Percentiles rank a stretch among this genome's conserved stretches.
These are phyloP conservation scores for Nothobranchius kuhntae DNA, from an alignment of 2,113 vertebrate species.

Conservation along the genomic window DNA sequence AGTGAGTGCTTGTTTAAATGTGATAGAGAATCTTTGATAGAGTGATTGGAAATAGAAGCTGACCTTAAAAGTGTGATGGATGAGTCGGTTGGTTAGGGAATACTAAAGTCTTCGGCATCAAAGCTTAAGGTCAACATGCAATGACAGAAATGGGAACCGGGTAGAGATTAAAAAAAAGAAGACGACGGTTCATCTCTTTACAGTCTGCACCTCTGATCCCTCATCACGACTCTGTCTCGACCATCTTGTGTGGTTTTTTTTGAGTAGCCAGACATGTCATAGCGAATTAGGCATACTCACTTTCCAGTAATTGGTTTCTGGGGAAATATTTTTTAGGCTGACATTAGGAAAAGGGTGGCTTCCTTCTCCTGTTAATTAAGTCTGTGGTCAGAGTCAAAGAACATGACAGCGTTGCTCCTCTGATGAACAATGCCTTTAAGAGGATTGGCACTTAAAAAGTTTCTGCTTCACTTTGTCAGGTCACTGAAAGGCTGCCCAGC, in stretches of 20 bases:
- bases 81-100: constrained; percentile 66
- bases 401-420: constrained; percentile 50
- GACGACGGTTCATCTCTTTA: constrained; percentile 45
- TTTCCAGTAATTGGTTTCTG: constrained; percentile 77
- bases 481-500: constrained; percentile 32
- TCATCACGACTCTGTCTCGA: constrained; percentile 57
- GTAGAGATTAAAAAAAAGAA: constrained; percentile 12
- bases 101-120: constrained; percentile 62
- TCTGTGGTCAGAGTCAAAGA: constrained; percentile 54
- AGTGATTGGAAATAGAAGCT: constrained; percentile 74
- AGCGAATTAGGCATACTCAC: constrained; percentile 69
- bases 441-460: constrained; percentile 37
- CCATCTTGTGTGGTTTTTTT: constrained; percentile 41
- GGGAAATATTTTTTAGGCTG: constrained; percentile 70
- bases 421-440: constrained; percentile 46
- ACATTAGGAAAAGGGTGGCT: constrained; percentile 73
- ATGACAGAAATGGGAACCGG: constrained; percentile 57
- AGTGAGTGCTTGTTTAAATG: constrained; percentile 10
- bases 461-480: constrained; percentile 53
- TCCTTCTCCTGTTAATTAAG: constrained; percentile 68
- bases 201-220: constrained; percentile 62
- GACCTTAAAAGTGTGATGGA: constrained; percentile 83
- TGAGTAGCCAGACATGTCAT: constrained; percentile 64
- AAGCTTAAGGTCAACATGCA: constrained; percentile 75
- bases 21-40: constrained; percentile 58